phyloP scores from a whole-genome alignment of 2,797 vertebrate species.

The Galaxias olidus region DNA sequence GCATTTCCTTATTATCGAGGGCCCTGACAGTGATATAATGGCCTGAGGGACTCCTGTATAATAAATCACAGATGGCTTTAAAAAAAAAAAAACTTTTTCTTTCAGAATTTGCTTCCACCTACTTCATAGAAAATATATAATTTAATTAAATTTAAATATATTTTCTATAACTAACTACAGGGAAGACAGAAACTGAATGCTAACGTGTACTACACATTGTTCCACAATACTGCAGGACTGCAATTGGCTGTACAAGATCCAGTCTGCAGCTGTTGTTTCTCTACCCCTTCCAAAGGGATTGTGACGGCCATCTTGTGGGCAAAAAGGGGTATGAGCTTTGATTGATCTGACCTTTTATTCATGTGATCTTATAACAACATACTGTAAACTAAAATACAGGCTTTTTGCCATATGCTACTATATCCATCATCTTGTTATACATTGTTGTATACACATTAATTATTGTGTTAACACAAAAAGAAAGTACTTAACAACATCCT shows the following conservation, averaged over 20 bases:
- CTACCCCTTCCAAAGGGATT: no score
- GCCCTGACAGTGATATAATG: no score
- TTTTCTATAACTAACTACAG: background rate
- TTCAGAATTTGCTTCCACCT: no score
- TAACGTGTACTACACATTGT: background rate
- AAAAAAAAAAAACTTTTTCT: no score
- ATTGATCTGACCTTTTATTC: background rate
- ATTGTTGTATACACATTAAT: no score
- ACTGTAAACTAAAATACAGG: background rate
- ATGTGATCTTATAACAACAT: background rate
- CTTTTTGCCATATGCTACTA: constrained; percentile 1
- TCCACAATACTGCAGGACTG: background rate
- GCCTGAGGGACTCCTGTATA: no score
- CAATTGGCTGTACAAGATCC: background rate
- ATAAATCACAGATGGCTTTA: no score
- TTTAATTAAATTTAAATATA: background rate
- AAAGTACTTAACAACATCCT: background rate
- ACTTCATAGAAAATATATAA: no score
- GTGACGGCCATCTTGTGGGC: background rate
- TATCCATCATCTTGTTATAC: background rate
- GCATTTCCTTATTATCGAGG: no score
- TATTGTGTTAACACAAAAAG: background rate
- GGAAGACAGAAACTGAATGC: no score
- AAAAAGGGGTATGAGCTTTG: background rate
- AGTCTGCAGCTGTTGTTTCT: no score